A percentile compares a stretch with the other conserved stretches of the same genome.
Conservation (phyloP, 2,888 invertebrate species). For the Tipula confusa region DNA sequence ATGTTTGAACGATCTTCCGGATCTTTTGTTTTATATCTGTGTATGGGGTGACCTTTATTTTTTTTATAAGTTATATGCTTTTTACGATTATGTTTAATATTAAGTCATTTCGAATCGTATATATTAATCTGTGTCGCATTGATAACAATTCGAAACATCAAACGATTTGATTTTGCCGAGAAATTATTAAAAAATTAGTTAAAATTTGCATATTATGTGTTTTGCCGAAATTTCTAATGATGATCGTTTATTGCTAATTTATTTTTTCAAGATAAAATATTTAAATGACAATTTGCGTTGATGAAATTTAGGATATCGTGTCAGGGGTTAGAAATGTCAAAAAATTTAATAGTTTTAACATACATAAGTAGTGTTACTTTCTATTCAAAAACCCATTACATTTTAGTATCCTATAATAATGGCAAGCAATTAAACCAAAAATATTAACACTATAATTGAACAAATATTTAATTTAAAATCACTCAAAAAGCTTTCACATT, state of each 20-base stretch:
- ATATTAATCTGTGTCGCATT: not conserved
- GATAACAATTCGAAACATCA: not conserved
- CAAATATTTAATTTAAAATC: not conserved
- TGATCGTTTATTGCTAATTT: not conserved
- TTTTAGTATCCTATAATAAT: not conserved
- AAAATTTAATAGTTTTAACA: not conserved
- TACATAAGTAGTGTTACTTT: not conserved
- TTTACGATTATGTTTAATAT: not conserved
- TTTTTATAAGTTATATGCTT: not conserved
- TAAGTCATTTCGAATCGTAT: not conserved
- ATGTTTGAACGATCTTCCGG: not conserved
- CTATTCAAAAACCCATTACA: not conserved
- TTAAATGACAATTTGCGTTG: not conserved
- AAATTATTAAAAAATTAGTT: not conserved
- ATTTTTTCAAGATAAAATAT: not conserved
- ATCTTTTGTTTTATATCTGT: not conserved
- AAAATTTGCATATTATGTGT: not conserved
- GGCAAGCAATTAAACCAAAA: not conserved
- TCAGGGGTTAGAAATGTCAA: not conserved
- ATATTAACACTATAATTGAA: not conserved
- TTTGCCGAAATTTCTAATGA: not conserved
- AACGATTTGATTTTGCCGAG: not conserved
- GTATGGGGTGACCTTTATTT: not conserved
- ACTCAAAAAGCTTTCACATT: conserved; percentile 14
- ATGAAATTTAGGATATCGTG: not conserved